Evolutionary conservation across 2,797 vertebrate genomes (phyloP).

Genomic region (Remorina albescens): DNA sequence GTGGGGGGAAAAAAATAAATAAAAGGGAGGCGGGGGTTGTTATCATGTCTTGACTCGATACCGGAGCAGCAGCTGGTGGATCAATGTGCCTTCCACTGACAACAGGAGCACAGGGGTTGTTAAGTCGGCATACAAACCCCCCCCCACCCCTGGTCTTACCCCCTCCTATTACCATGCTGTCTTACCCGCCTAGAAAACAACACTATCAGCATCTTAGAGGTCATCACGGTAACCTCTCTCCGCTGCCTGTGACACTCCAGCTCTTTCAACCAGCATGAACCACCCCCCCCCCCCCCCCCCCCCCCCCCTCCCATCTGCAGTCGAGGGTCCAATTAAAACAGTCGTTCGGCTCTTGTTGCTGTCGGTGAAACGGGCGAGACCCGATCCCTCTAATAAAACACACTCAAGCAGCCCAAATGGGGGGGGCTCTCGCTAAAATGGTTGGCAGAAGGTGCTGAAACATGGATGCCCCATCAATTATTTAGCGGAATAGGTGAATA

Average conservation of each 20-base stretch:
- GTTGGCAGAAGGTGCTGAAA: slow-evolving; percentile 35
- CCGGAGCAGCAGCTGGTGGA: slow-evolving; percentile 20
- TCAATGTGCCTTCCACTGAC: slow-evolving; percentile 45
- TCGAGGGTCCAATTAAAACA: slow-evolving; percentile 58
- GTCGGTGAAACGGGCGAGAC: slow-evolving; percentile 20
- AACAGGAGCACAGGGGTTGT: slow-evolving; percentile 19
- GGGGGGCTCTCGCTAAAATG: slow-evolving; percentile 7
- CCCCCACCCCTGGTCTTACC: neutral
- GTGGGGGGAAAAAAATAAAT: no score
- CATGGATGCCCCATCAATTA: slow-evolving; percentile 59
- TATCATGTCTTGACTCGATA: slow-evolving; percentile 41
- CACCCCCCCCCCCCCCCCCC: fast-evolving
- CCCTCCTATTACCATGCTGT: slow-evolving; percentile 34
- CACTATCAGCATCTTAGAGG: slow-evolving; percentile 38
- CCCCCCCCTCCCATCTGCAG: neutral
- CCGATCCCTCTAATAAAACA: slow-evolving; percentile 35
- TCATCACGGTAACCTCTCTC: slow-evolving; percentile 48
- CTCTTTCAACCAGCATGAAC: neutral
- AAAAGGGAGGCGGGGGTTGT: slow-evolving; percentile 20
- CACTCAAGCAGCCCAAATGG: neutral
- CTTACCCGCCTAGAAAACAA: slow-evolving; percentile 15
- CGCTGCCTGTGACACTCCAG: slow-evolving; percentile 10
- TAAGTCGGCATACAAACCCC: slow-evolving; percentile 9
- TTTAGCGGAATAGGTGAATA: slow-evolving; percentile 67
- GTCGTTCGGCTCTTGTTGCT: slow-evolving; percentile 31